Conservation (phyloP, 2,113 vertebrate genomes). For the Chaetops frenatus region DNA sequence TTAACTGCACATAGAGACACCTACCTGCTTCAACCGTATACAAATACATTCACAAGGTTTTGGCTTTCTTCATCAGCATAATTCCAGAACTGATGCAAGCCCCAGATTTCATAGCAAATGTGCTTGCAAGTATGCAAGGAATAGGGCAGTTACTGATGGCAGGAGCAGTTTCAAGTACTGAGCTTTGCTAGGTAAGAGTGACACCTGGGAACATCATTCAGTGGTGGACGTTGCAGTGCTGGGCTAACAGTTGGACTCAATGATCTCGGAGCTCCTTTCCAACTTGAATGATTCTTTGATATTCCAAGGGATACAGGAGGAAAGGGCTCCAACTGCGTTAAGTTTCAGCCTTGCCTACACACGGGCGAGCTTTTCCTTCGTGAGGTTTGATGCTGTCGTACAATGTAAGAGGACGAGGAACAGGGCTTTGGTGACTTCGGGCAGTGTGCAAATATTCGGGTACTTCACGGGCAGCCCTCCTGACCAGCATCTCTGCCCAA, state of each 20-base stretch:
- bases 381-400: not conserved
- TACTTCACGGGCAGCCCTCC: not conserved
- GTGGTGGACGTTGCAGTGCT: not conserved
- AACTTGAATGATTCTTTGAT: not conserved
- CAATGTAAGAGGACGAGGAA: not conserved
- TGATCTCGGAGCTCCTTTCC: not conserved
- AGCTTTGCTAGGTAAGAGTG: not conserved
- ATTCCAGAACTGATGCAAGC: not conserved
- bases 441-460: accelerated
- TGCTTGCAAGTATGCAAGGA: not conserved
- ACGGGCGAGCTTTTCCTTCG: not conserved
- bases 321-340: accelerated
- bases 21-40: accelerated
- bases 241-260: not conserved
- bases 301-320: not conserved
- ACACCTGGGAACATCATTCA: not conserved
- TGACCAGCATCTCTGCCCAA: accelerated
- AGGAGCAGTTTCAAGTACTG: not conserved
- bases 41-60: not conserved
- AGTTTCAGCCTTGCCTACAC: not conserved
- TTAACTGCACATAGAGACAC: accelerated
- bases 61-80: not conserved
- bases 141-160: not conserved
- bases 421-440: not conserved
- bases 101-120: not conserved